Evolutionary conservation across 1,140 invertebrate species (phyloP), one percentile per base, ranked within the genome.

Genomic region (Aphis craccivora): DNA sequence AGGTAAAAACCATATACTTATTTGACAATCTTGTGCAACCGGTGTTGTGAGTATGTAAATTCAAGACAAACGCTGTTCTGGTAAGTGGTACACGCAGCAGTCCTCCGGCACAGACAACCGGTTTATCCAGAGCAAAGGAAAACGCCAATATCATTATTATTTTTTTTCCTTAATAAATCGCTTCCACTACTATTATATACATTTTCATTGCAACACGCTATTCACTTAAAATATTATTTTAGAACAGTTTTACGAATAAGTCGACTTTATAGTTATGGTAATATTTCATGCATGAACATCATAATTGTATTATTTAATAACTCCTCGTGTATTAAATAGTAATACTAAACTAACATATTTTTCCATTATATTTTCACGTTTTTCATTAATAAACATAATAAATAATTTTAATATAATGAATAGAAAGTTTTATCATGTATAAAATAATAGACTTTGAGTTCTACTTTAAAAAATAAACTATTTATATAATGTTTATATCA

Each of bases 1-100:
- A 86, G 91, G 91, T 93, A 93, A 91, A 55, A 92, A 37, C 23
- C 40, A 35, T 35, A 53, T n/a, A 55, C 37, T 25, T 84, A 93
- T 93, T 93, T 43, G 67, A 86, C 67, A 86, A 84, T 86, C 76
- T 93, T 25, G 48, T 53, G 48, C 45, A 83, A 93, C 91, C 81
- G 48, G 91, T 93, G 81, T 55, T 30, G 81, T 84, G 48, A 84
- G 91, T 93, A 93, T 93, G 76, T 93, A 93, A 93, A 93, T 84
- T 43, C 18, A 37, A 51, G 22, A 55, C 81, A 86, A 43, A 40
- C 48, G n/a, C 81, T 37, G 23, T 11, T 81, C 67, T 40, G 81
- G 48, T 93, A 93, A 93, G 91, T 93, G 91, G 91, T 93, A 84
- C 76, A 92, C 40, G 22, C 53, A 53, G 67, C 90, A 35, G 30